These are phyloP conservation scores for Lepus americanus DNA, from an alignment of 2,113 vertebrate genomes.

Conservation along the genomic window DNA sequence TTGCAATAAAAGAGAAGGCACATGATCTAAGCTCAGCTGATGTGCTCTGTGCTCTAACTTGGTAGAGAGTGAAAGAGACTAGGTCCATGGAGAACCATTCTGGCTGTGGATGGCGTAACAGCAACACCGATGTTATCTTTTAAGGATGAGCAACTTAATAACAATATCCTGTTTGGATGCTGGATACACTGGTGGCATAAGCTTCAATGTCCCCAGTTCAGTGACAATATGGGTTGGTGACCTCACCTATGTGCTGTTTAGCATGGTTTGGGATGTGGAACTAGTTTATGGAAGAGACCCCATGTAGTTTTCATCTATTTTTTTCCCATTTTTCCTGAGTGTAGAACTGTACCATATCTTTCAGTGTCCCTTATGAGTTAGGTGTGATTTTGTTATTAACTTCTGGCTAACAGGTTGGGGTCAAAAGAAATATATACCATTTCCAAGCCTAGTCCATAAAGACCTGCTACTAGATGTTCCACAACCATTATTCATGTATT, in stretches of 20 bases:
- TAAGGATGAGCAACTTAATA: neutral
- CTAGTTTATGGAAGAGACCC: neutral
- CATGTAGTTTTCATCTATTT: neutral
- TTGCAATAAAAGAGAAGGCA: neutral
- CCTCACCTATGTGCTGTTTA: neutral
- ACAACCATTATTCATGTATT: neutral
- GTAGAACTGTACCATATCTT: neutral
- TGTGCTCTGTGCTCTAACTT: conserved; percentile 11
- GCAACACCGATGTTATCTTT: neutral
- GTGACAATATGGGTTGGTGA: neutral
- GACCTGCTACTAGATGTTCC: neutral
- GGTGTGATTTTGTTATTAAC: neutral
- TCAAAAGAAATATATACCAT: neutral
- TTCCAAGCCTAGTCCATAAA: neutral
- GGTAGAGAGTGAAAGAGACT: neutral
- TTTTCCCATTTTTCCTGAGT: neutral
- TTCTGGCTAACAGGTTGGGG: neutral
- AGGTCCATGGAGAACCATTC: neutral
- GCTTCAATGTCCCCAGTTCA: neutral
- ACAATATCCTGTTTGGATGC: neutral
- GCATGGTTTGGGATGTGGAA: neutral
- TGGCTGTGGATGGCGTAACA: neutral
- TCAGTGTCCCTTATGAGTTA: conserved; percentile 5
- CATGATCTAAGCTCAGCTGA: neutral
- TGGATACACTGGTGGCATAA: neutral